Conservation (phyloP, 2,797 vertebrate species). For the Peromyscus attwateri region DNA sequence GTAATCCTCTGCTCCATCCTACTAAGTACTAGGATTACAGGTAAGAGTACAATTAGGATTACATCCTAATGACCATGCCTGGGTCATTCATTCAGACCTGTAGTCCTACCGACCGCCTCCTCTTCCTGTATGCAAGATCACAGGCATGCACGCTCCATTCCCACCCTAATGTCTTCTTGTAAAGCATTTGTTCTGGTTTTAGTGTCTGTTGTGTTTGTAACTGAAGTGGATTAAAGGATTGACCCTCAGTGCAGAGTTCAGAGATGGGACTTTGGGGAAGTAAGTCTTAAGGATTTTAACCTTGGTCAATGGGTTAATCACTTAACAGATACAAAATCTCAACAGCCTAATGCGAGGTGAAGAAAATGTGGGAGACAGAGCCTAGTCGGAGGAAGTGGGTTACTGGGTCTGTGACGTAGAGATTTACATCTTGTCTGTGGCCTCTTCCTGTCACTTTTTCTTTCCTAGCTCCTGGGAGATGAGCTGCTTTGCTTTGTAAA, state of each 20-base stretch:
- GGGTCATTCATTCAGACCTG: background rate
- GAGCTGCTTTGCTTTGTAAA: background rate
- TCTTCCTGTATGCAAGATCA: background rate
- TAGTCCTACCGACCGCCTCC: background rate
- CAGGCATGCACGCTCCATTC: background rate
- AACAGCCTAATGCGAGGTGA: background rate
- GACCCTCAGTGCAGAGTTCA: background rate
- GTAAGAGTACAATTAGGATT: no score
- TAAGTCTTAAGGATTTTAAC: background rate
- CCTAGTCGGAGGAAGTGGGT: background rate
- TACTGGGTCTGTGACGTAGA: background rate
- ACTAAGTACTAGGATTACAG: background rate
- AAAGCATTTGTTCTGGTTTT: background rate
- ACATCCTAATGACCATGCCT: no score
- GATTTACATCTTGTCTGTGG: background rate
- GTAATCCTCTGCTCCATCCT: background rate
- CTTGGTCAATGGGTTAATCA: background rate
- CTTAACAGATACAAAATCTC: background rate
- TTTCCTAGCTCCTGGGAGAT: background rate
- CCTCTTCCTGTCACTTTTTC: background rate
- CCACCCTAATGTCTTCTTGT: background rate
- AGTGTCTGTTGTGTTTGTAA: background rate
- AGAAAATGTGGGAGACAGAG: background rate
- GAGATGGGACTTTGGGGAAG: background rate
- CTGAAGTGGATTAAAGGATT: background rate